Evolutionary conservation across 2,888 invertebrate species (phyloP), one percentile per base, ranked within the genome.

Genomic region (Drosophila ustulata): DNA sequence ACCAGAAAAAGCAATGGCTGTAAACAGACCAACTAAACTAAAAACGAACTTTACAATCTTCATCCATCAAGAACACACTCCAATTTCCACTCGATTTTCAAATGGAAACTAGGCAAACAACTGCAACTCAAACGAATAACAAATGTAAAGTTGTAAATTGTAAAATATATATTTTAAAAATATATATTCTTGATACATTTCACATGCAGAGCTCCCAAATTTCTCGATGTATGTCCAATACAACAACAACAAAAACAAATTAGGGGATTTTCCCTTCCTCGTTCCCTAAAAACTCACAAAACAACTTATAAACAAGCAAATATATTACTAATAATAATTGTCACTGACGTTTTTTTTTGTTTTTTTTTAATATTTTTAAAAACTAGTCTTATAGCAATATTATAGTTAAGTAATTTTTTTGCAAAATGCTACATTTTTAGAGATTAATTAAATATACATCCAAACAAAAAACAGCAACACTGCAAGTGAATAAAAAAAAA

Each of bases 361-460:
- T 77, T 77, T 76, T 76, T 78, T 82, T 75, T 25, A 46, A 49
- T 69, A 66, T 57, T 64, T 71, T 68, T 63, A 71, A 80, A 70
- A 65, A 71, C 88, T 83, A 88, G 83, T 83, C 86, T 70, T 51
- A 63, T 85, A 88, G 80, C 68, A 76, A 71, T 82, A 85, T 79
- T 66, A 62, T 79, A 88, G 68, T 70, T 84, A 88, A 84, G 85
- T 39, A 39, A 58, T 57, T 62, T 68, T 79, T 84, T 80, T 70
- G 65, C 55, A 59, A 37, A 28, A 26, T 46, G 65, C 55, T 65
- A 66, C 68, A 59, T 50, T 65, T 75, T 66, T 50, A 65, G 13
- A 47, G 55, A 80, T 41, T 46, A 67, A 68, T 18, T 51, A 55
- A 25, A 53, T 26, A 57, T 18, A 55, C 53, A 37, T 26, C 26